Conservation (phyloP, 1,140 invertebrate genomes). For the Hestina assimilis region DNA sequence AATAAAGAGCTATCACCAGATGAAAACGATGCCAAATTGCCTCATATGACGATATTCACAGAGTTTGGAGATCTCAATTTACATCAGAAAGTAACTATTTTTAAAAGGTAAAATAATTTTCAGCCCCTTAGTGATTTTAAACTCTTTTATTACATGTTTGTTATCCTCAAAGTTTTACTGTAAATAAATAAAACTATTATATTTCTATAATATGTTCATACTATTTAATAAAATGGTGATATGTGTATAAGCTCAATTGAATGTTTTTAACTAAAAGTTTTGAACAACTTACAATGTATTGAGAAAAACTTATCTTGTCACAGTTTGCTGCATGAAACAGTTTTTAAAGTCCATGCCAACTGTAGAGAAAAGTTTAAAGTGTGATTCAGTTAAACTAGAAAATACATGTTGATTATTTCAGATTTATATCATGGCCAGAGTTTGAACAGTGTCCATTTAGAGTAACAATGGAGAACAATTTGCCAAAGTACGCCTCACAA, state of each 20-base stretch:
- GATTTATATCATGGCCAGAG: conserved; percentile 80
- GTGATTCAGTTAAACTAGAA: background rate
- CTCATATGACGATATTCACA: conserved; percentile 81
- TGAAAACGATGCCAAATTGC: conserved; percentile 61
- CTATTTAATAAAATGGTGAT: too few relatives aligned
- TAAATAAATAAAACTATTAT: too few relatives aligned
- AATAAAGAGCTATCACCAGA: conserved; percentile 45
- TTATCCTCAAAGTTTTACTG: too few relatives aligned
- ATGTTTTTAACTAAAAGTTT: too few relatives aligned
- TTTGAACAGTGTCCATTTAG: conserved; percentile 79
- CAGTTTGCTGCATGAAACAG: too few relatives aligned
- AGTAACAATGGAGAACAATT: conserved; percentile 78
- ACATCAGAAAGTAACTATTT: conserved; percentile 79
- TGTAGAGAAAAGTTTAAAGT: too few relatives aligned
- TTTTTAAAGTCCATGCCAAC: background rate
- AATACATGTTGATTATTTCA: conserved; percentile 34
- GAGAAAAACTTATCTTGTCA: too few relatives aligned
- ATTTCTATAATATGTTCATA: too few relatives aligned
- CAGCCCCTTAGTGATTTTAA: background rate
- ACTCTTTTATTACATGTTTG: too few relatives aligned
- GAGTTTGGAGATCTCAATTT: conserved; percentile 80
- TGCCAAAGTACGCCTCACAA: conserved; percentile 55
- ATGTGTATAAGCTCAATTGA: too few relatives aligned
- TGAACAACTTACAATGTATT: too few relatives aligned
- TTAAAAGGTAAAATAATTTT: conserved; percentile 72